Percentiles rank a stretch among this genome's conserved stretches.
These are phyloP conservation scores for Orius laevigatus DNA, from an alignment of 1,140 invertebrate species.

Conservation along the genomic window DNA sequence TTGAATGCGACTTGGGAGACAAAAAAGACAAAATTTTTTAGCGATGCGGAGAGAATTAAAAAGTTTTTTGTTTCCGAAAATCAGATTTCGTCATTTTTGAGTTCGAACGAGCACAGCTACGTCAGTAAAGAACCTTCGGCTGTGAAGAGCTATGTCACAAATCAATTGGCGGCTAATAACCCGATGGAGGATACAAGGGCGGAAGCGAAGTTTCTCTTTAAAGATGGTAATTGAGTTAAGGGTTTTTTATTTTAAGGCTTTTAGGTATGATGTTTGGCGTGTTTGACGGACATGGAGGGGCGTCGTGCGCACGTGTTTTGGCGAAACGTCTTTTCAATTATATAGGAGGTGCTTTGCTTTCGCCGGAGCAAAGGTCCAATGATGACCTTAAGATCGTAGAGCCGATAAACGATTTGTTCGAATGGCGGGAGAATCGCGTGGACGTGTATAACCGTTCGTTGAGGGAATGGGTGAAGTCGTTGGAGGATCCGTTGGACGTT, in stretches of 20 bases:
- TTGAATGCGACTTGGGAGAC: too few relatives aligned
- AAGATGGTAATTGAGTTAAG: slow-evolving; percentile 39
- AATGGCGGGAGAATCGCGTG: too few relatives aligned
- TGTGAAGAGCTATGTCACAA: slow-evolving; percentile 76
- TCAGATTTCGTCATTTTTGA: slow-evolving; percentile 57
- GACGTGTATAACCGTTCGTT: too few relatives aligned
- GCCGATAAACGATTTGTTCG: too few relatives aligned
- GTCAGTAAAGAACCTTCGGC: slow-evolving; percentile 45
- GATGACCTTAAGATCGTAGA: too few relatives aligned
- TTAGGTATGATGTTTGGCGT: slow-evolving; percentile 75
- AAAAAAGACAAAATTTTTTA: too few relatives aligned
- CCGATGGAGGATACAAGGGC: slow-evolving; percentile 85
- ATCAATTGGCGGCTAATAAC: slow-evolving; percentile 82
- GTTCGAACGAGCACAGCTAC: slow-evolving; percentile 61
- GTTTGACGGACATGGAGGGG: slow-evolving; percentile 89
- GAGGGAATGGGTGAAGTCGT: too few relatives aligned
- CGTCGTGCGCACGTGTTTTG: slow-evolving; percentile 75
- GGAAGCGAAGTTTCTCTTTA: slow-evolving; percentile 59
- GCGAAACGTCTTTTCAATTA: slow-evolving; percentile 77
- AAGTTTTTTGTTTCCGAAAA: slow-evolving; percentile 19
- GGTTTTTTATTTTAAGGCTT: slow-evolving; percentile 15
- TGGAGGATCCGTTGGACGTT: too few relatives aligned
- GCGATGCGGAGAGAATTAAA: too few relatives aligned
- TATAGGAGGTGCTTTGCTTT: slow-evolving; percentile 66
- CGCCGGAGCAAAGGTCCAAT: slow-evolving; percentile 21